Base-by-base conservation (phyloP, 2,888 invertebrate genomes). In the Odontocolon sp. region DNA sequence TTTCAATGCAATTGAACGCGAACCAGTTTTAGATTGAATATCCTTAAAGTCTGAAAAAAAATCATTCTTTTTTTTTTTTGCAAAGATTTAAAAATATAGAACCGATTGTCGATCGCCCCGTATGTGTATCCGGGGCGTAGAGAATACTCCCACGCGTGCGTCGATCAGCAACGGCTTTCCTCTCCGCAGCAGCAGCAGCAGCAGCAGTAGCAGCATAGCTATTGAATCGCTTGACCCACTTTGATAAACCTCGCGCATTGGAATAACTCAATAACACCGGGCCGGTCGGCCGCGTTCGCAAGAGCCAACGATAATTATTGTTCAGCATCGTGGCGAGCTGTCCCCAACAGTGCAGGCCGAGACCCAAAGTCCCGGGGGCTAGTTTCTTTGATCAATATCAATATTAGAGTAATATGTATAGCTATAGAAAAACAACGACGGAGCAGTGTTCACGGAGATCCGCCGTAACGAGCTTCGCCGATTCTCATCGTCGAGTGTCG, bases 141-240 rank as follows among this genome's bases (percentile, higher is more conserved):
- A 78, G 77, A 71, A 79, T 76, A 79, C 84, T 80, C 82, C 82
- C 82, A 83, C 82, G 83, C 82, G 78, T 82, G 82, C 82, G 64
- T 76, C 80, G 83, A 78, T 79, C 75, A 83, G 83, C 80, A 82
- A 82, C 83, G 83, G 83, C 85, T 88, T 86, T 87, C 84, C 82
- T 83, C 86, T 84, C 83, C 80, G 67, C 80, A 79, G 83, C 77
- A 68, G 68, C 73, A 67, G 80, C 81, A 79, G 81, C 81, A 81
- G 79, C 84, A 83, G 84, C 64, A 47, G 74, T 47, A 63, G 52
- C 52, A 16, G 57, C 77, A 54, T 69, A 69, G 74, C 85, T 88
- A 89, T 90, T 88, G 87, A 90, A 89, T 89, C 87, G 88, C 88
- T 88, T 89, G 89, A 90, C 90, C 90, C 87, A 90, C 89, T 90